These are phyloP conservation scores for Cichladusa arquata DNA, from an alignment of 2,113 vertebrate species.

Conservation along the genomic window DNA sequence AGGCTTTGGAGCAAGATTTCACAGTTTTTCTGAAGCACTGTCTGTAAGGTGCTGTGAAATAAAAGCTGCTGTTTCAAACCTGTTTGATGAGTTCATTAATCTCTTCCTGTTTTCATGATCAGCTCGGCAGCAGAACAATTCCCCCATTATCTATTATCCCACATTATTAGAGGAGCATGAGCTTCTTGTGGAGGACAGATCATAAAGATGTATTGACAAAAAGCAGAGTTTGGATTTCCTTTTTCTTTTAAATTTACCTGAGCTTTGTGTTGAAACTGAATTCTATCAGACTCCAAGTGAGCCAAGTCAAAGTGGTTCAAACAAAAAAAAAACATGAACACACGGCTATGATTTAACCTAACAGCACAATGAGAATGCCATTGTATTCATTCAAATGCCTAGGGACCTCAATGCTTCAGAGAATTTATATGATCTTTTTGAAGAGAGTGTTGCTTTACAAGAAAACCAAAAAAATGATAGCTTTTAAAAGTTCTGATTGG, in stretches of 20 bases:
- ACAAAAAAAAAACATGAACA: neutral
- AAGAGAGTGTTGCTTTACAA: neutral
- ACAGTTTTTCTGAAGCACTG: neutral
- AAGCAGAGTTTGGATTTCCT: neutral
- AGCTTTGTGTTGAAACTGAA: neutral
- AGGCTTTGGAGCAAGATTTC: neutral
- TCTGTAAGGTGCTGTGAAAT: neutral
- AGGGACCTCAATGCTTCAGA: neutral
- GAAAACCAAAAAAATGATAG: neutral
- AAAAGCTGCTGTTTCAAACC: neutral
- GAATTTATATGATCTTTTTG: neutral
- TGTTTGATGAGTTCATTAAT: neutral
- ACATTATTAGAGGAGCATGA: neutral
- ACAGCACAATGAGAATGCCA: neutral
- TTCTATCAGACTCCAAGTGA: neutral
- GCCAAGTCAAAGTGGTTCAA: neutral
- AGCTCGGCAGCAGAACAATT: neutral
- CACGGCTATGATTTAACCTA: neutral
- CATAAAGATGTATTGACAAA: neutral
- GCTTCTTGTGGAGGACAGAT: neutral
- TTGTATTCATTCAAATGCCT: neutral
- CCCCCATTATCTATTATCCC: neutral
- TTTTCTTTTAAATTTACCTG: neutral
- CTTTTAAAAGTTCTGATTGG: neutral
- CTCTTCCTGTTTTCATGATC: neutral